Percentiles rank a stretch among this genome's conserved stretches.
Evolutionary conservation across 2,113 vertebrate genomes (phyloP).

Genomic region (Neoarius graeffei): DNA sequence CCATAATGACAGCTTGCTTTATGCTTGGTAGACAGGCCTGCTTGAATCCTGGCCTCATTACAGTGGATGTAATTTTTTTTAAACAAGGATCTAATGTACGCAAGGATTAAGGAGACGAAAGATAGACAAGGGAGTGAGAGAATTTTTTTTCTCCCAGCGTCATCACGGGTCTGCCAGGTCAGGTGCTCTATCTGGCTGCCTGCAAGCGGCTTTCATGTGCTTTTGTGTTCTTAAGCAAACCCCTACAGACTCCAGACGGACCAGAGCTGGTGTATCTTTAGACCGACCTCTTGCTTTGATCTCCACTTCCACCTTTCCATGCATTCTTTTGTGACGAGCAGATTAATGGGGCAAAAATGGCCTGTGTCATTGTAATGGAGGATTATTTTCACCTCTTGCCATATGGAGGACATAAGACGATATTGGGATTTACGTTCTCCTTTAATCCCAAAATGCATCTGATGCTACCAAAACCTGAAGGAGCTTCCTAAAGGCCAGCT

Average conservation of each 20-base stretch:
- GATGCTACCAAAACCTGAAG: slow-evolving; percentile 45
- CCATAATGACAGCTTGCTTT: slow-evolving; percentile 12
- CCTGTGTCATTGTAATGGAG: slow-evolving; percentile 43
- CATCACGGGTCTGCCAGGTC: slow-evolving; percentile 32
- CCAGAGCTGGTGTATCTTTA: slow-evolving; percentile 48
- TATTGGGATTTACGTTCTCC: slow-evolving; percentile 50
- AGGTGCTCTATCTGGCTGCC: slow-evolving; percentile 57
- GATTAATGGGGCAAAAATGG: slow-evolving; percentile 53
- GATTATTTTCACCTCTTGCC: slow-evolving; percentile 56
- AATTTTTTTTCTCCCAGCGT: slow-evolving; percentile 5
- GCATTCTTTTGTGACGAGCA: slow-evolving; percentile 51
- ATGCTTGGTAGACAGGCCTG: not conserved
- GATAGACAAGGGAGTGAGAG: slow-evolving; percentile 6
- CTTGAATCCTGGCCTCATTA: slow-evolving; percentile 7
- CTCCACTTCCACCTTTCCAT: slow-evolving; percentile 50
- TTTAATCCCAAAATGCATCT: slow-evolving; percentile 47
- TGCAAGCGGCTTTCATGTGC: slow-evolving; percentile 68
- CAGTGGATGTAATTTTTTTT: slow-evolving; percentile 2
- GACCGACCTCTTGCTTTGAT: slow-evolving; percentile 51
- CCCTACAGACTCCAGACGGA: slow-evolving; percentile 47
- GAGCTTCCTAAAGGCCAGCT: slow-evolving; percentile 10
- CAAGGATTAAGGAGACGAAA: slow-evolving; percentile 19
- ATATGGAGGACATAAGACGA: slow-evolving; percentile 55
- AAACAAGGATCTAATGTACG: slow-evolving; percentile 26
- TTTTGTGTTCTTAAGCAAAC: slow-evolving; percentile 67